Base-by-base conservation (phyloP, 2,888 invertebrate genomes). In the Melikaiella ostensackeni region DNA sequence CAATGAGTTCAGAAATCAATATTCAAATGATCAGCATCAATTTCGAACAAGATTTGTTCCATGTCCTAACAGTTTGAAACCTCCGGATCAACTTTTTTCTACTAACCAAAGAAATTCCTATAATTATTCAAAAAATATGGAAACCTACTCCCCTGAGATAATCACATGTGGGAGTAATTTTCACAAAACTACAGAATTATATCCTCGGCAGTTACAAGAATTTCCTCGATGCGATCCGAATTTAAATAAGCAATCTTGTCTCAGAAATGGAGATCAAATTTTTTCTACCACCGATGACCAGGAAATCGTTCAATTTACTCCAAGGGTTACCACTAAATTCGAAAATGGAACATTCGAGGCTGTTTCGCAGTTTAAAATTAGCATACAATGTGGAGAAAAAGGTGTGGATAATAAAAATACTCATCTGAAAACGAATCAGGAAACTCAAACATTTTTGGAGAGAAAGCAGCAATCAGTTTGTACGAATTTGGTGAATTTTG, bases 341-440 rank as follows among this genome's bases (percentile, higher is more conserved):
- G 80, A 81, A 59, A 77, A 81, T 55, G 78, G 79, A 19, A 78
- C 78, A 4, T 70, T 81, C 30, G 82, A 82, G 30, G 80, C 81
- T 11, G 78, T 77, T 66, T 82, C 82, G 19, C 76, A 75, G 46
- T 81, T 82, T 75, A 81, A 80, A 59, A 70, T 82, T 9, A 74
- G 77, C 5, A 78, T 82, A 30, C 79, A 80, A 24, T 70, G 50
- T 8, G n/a, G 46, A 1, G 70, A 50, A 46, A 70, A 46, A 50
- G 19, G 30, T 6, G 30, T 46, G 11, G 19, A 30, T 30, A n/a
- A 30, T 30, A 46, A 11, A 50, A 70, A 42, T 30, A 42, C 19
- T 0, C 46, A 27, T n/a, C 11, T 9, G 9, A 30, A 27, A 50
- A n/a, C 33, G 21, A 50, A 50, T 70, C 70, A 19, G 30, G 70